phyloP scores from a whole-genome alignment of 2,797 vertebrate genomes.

The Pipistrellus nathusii region DNA sequence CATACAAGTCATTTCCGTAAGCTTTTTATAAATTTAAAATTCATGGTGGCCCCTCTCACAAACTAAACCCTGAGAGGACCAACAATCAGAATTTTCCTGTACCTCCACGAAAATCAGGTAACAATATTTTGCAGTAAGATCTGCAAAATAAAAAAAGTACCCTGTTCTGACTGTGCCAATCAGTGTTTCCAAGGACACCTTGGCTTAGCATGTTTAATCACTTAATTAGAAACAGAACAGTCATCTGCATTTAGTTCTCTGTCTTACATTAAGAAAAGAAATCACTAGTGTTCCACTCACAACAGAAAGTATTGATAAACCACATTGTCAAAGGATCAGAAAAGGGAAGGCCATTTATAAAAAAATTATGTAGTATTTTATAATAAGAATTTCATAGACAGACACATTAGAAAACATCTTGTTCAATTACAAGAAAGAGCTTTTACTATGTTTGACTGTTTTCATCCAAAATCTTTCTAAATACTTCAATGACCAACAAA shows the following conservation, averaged over 20 bases:
- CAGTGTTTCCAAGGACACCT: constrained; percentile 15
- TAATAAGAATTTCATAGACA: constrained; percentile 43
- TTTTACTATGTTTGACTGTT: not conserved
- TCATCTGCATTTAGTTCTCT: constrained; percentile 20
- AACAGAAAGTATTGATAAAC: not conserved
- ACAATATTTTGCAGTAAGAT: constrained; percentile 14
- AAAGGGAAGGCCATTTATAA: not conserved
- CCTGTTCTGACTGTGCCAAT: not conserved
- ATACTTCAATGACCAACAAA: constrained; percentile 11
- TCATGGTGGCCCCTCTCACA: not conserved
- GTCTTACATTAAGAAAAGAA: not conserved
- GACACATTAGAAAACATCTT: constrained; percentile 41
- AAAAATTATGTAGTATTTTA: constrained; percentile 10
- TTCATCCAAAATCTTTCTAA: constrained; percentile 16
- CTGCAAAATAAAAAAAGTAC: constrained; percentile 27
- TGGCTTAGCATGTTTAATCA: constrained; percentile 17
- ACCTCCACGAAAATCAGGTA: not conserved
- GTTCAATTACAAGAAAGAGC: not conserved
- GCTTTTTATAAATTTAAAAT: constrained; percentile 16
- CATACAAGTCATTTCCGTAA: not conserved
- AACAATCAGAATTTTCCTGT: constrained; percentile 27
- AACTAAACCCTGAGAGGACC: constrained; percentile 12
- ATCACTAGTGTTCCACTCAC: not conserved
- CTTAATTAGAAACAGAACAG: constrained; percentile 52
- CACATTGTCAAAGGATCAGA: constrained; percentile 10